These are phyloP conservation scores for Hoplias malabaricus DNA, from an alignment of 2,113 vertebrate genomes.

Conservation along the genomic window DNA sequence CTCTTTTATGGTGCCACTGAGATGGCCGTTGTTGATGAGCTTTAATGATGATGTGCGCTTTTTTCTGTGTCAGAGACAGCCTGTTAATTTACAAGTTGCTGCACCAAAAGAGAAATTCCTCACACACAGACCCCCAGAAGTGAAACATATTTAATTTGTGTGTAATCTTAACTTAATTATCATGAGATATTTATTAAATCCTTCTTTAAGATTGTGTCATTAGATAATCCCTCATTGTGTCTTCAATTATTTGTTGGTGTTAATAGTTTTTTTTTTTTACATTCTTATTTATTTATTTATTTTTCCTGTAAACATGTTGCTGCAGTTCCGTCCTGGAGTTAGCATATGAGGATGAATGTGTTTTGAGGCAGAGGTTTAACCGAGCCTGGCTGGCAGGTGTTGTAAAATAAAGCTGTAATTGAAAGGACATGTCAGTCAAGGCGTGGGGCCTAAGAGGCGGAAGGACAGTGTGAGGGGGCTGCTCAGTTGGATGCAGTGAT, in stretches of 20 bases:
- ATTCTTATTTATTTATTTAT: not conserved
- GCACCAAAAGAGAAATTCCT: not conserved
- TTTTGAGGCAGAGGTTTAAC: conserved; percentile 51
- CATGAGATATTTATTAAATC: not conserved
- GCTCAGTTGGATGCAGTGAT: not conserved
- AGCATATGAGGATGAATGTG: conserved; percentile 53
- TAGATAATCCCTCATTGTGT: not conserved
- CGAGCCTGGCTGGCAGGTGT: conserved; percentile 24
- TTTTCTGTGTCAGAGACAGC: not conserved
- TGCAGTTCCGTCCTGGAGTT: not conserved
- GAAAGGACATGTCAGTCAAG: conserved; percentile 30
- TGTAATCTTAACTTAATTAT: not conserved
- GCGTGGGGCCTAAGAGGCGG: not conserved
- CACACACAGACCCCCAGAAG: not conserved
- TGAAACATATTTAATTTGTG: not conserved
- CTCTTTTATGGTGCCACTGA: conserved; percentile 19
- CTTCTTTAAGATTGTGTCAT: not conserved
- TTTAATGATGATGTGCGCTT: conserved; percentile 37
- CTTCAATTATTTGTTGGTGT: not conserved
- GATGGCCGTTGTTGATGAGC: conserved; percentile 14
- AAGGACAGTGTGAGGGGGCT: not conserved
- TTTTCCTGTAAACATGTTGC: not conserved
- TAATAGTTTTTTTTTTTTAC: not conserved
- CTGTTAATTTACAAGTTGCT: not conserved
- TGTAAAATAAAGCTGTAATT: conserved; percentile 40